Conservation (phyloP, 2,797 vertebrate genomes). For the Buphagus erythrorhynchus region DNA sequence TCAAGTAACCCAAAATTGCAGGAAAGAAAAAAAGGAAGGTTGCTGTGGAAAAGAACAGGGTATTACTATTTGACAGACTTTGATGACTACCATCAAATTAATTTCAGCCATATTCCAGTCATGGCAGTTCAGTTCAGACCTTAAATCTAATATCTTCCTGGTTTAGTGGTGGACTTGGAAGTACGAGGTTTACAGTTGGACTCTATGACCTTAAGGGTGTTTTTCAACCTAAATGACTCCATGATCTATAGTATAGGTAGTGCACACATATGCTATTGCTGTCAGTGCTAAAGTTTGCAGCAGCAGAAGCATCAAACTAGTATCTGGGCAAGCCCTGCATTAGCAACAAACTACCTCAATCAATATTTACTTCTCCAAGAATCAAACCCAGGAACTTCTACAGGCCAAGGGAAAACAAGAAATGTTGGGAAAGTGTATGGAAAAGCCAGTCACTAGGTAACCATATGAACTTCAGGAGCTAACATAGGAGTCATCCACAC, state of each 20-base stretch:
- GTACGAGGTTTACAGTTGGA: neutral
- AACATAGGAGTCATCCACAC: neutral
- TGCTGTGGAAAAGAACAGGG: neutral
- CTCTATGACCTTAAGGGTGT: neutral
- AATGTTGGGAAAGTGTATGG: neutral
- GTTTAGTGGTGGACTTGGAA: neutral
- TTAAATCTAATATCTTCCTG: neutral
- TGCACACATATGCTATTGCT: rapidly evolving
- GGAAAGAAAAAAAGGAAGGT: neutral
- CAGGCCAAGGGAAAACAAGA: neutral
- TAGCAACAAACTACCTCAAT: neutral
- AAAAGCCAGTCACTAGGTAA: neutral
- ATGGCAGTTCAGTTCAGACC: neutral
- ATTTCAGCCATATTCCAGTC: neutral
- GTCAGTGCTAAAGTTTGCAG: neutral
- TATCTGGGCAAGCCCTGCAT: neutral
- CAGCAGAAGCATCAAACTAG: neutral
- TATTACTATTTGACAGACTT: neutral
- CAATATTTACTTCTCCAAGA: neutral
- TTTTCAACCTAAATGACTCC: neutral
- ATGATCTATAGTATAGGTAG: neutral
- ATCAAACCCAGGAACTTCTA: neutral
- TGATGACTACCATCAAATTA: neutral
- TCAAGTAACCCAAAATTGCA: neutral
- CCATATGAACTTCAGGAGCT: neutral